Evolutionary conservation across 2,888 invertebrate genomes (phyloP).

Genomic region (Terebella lapidaria): DNA sequence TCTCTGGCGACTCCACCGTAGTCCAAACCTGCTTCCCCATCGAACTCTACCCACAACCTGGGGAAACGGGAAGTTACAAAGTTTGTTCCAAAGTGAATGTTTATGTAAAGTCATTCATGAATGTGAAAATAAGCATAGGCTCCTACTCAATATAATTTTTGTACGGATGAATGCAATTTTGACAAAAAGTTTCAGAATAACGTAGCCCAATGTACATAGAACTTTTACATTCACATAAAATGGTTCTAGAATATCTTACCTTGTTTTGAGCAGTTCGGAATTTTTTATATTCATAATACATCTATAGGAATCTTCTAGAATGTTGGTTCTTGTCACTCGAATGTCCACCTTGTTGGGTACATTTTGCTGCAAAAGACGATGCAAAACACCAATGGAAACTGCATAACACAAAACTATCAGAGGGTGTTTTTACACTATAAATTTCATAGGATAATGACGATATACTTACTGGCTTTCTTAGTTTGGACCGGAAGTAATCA

Average conservation of each 20-base stretch:
- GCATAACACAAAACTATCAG: too few relatives aligned
- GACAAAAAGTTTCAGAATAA: background rate
- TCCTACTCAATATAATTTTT: too few relatives aligned
- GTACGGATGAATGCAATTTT: background rate
- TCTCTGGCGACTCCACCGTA: conserved; percentile 95
- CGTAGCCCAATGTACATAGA: too few relatives aligned
- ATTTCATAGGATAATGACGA: too few relatives aligned
- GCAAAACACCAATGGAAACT: too few relatives aligned
- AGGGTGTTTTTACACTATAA: too few relatives aligned
- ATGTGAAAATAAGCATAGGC: too few relatives aligned
- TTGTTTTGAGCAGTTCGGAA: conserved; percentile 69
- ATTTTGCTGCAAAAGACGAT: conserved; percentile 67
- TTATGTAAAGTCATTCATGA: background rate
- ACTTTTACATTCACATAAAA: too few relatives aligned
- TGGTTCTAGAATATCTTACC: too few relatives aligned
- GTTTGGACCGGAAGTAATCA: conserved; percentile 93
- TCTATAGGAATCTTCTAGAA: conserved; percentile 94
- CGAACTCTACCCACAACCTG: conserved; percentile 98
- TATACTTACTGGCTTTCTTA: conserved; percentile 72
- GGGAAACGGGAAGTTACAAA: conserved; percentile 1
- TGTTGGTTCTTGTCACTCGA: conserved; percentile 78
- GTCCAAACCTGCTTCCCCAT: conserved; percentile 85
- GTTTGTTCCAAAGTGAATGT: background rate
- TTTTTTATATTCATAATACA: conserved; percentile 86
- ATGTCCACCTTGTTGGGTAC: conserved; percentile 98